Conservation (phyloP, 2,797 vertebrate species). For the Platyrinchus mystaceus region DNA sequence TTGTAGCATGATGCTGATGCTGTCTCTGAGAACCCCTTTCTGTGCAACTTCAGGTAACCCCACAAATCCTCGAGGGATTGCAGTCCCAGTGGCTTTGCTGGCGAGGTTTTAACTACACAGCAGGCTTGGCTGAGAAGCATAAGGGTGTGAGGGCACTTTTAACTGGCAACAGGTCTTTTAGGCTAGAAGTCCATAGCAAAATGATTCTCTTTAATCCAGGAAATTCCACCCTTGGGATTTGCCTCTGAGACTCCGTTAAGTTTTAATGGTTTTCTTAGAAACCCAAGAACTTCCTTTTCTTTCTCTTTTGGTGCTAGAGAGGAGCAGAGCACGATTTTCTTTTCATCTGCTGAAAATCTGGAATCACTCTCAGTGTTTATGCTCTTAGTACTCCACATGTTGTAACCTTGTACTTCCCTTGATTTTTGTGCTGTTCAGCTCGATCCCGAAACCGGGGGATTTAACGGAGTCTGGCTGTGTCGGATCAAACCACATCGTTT, state of each 20-base stretch:
- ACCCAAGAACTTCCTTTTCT: constrained; percentile 38
- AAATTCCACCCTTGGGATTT: constrained; percentile 21
- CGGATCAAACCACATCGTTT: background rate
- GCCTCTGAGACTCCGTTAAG: background rate
- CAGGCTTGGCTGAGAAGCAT: background rate
- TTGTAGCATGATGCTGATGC: background rate
- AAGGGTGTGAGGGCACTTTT: constrained; percentile 15
- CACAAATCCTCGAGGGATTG: background rate
- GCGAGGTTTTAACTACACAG: constrained; percentile 25
- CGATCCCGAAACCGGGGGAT: background rate
- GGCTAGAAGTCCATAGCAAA: constrained; percentile 11
- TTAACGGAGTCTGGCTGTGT: background rate
- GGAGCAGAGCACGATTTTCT: constrained; percentile 36
- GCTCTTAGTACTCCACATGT: background rate
- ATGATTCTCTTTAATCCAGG: constrained; percentile 24
- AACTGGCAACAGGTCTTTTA: constrained; percentile 10
- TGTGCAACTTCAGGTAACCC: background rate
- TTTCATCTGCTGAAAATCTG: constrained; percentile 37
- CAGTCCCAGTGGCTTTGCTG: background rate
- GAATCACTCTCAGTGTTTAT: background rate
- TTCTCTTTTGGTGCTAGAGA: constrained; percentile 49
- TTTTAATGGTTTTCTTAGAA: constrained; percentile 49
- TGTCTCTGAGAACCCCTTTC: background rate
- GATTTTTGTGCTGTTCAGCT: background rate
- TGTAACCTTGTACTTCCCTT: background rate